These are phyloP conservation scores for Paralvinella palmiformis DNA, from an alignment of 1,140 invertebrate genomes.

Conservation along the genomic window DNA sequence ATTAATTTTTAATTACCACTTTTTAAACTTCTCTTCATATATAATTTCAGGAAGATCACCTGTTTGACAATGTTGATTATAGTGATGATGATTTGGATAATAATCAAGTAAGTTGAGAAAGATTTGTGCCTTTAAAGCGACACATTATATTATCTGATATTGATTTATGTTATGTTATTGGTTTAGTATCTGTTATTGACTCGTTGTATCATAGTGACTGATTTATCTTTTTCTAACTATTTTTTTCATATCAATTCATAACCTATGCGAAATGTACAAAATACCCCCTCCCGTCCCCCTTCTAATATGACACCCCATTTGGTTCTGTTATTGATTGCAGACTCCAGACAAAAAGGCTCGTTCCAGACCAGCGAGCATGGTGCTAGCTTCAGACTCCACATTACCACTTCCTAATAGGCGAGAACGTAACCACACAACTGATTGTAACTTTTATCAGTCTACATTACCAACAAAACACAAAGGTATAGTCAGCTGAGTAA, in stretches of 20 bases:
- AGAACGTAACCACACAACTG: conserved; percentile 15
- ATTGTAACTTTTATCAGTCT: conserved; percentile 25
- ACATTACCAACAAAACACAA: too few species aligned
- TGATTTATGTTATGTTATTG: neutral
- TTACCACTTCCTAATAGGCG: neutral
- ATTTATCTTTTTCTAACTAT: neutral
- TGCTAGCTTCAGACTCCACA: conserved; percentile 1
- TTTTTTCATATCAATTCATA: neutral
- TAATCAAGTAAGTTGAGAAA: too few species aligned
- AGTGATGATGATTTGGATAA: conserved; percentile 49
- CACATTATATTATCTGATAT: too few species aligned
- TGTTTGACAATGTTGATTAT: conserved; percentile 37
- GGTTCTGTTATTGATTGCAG: conserved; percentile 2
- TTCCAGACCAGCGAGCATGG: conserved; percentile 20
- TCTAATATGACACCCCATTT: too few species aligned
- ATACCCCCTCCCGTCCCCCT: too few species aligned
- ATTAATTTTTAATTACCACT: conserved; percentile 27
- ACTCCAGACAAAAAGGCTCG: conserved; percentile 17
- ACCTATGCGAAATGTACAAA: too few species aligned
- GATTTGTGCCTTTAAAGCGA: too few species aligned
- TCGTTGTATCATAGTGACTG: neutral
- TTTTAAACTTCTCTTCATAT: neutral
- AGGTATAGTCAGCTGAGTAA: too few species aligned
- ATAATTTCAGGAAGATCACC: conserved; percentile 39
- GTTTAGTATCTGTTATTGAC: neutral